phyloP scores from a whole-genome alignment of 2,888 invertebrate genomes.

The Tachina lurida region DNA sequence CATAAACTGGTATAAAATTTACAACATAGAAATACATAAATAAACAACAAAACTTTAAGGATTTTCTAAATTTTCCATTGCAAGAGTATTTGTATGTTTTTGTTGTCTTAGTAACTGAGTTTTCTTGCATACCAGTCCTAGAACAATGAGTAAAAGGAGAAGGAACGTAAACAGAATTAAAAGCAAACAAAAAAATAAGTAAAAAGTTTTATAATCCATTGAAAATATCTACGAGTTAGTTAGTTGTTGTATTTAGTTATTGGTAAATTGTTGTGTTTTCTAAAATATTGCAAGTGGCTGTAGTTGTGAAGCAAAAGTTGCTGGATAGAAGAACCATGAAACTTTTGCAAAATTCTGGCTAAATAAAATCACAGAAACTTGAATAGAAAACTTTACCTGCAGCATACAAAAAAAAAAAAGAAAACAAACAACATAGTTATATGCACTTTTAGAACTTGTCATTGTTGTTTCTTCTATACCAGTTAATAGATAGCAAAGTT shows the following conservation, averaged over 20 bases:
- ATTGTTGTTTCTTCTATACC: slow-evolving; percentile 53
- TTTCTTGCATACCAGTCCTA: slow-evolving; percentile 17
- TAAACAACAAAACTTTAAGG: slow-evolving; percentile 23
- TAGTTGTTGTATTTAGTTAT: slow-evolving; percentile 37
- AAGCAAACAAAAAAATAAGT: slow-evolving; percentile 32
- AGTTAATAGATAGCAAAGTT: slow-evolving; percentile 54
- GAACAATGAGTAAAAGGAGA: slow-evolving; percentile 8
- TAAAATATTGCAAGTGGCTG: slow-evolving; percentile 2
- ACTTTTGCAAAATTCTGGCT: slow-evolving; percentile 35
- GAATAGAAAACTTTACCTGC: slow-evolving; percentile 45
- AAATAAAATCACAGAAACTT: slow-evolving; percentile 26
- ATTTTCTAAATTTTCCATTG: slow-evolving; percentile 41
- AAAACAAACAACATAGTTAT: slow-evolving; percentile 39
- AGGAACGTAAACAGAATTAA: slow-evolving; percentile 17
- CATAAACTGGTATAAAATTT: slow-evolving; percentile 40
- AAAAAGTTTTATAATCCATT: slow-evolving; percentile 32
- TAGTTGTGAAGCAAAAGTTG: slow-evolving; percentile 3
- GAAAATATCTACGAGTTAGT: neutral
- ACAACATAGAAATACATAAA: slow-evolving; percentile 2
- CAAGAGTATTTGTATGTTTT: slow-evolving; percentile 13
- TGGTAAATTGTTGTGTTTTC: slow-evolving; percentile 30
- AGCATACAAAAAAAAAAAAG: slow-evolving; percentile 10
- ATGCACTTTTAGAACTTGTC: slow-evolving; percentile 50
- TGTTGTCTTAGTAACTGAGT: neutral
- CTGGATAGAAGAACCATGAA: neutral